Percentiles rank a stretch among this genome's conserved stretches.
phyloP scores from a whole-genome alignment of 1,140 invertebrate species.

The Zaprionus lachaisei region DNA sequence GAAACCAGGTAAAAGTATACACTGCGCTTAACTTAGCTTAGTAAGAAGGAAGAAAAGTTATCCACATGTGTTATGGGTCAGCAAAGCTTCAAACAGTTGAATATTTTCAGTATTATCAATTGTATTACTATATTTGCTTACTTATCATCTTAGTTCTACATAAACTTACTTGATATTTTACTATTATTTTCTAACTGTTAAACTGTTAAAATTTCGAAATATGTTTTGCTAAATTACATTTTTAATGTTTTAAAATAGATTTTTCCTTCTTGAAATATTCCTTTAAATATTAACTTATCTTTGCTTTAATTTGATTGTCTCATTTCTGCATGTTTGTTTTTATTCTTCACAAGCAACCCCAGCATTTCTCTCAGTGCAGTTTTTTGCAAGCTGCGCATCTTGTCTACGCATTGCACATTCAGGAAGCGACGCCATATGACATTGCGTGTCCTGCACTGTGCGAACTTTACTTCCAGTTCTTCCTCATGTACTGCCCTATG shows the following conservation, averaged over 20 bases:
- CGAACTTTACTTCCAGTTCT: too few species aligned
- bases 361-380: constrained; percentile 19
- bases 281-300: background rate
- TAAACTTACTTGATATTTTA: too few species aligned
- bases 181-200: too few species aligned
- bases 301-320: constrained; percentile 15
- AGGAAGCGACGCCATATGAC: constrained; percentile 58
- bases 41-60: too few species aligned
- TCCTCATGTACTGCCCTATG: background rate
- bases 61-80: too few species aligned
- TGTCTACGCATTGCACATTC: constrained; percentile 28
- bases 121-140: too few species aligned
- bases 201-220: too few species aligned
- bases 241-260: background rate
- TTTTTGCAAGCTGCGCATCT: constrained; percentile 43
- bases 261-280: background rate
- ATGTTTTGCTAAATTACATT: background rate
- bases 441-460: constrained; percentile 18
- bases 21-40: too few species aligned
- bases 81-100: too few species aligned
- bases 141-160: too few species aligned
- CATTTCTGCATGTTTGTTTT: constrained; percentile 27
- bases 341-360: background rate
- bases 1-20: too few species aligned
- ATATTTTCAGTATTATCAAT: too few species aligned